These are phyloP conservation scores for Hippolais icterina DNA, from an alignment of 2,113 vertebrate genomes.

Conservation along the genomic window DNA sequence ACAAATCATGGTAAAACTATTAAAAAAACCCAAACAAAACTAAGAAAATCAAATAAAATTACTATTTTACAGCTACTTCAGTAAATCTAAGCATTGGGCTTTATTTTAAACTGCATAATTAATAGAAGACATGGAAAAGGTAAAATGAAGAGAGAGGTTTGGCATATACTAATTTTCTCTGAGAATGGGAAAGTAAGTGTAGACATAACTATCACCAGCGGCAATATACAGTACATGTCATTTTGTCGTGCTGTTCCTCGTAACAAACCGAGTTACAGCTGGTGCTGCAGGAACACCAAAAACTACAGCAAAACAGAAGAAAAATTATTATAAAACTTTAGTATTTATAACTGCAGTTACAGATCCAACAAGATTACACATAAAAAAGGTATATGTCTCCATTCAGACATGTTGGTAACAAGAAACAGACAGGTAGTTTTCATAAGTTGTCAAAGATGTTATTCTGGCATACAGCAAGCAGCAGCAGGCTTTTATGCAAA, in stretches of 20 bases:
- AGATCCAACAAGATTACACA: slow-evolving; percentile 76
- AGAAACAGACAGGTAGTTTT: slow-evolving; percentile 76
- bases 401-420: slow-evolving; percentile 69
- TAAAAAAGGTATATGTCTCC: slow-evolving; percentile 78
- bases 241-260: slow-evolving; percentile 61
- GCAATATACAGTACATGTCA: slow-evolving; percentile 68
- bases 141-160: neutral
- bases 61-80: slow-evolving; percentile 44
- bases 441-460: slow-evolving; percentile 78
- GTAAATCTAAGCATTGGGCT: slow-evolving; percentile 37
- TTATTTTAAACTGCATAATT: slow-evolving; percentile 35
- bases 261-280: slow-evolving; percentile 68
- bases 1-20: neutral
- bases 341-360: slow-evolving; percentile 63
- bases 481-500: slow-evolving; percentile 89
- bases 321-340: slow-evolving; percentile 62
- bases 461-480: slow-evolving; percentile 86
- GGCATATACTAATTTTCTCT: slow-evolving; percentile 44
- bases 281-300: slow-evolving; percentile 64
- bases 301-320: slow-evolving; percentile 70
- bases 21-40: neutral
- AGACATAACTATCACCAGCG: slow-evolving; percentile 44
- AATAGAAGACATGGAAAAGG: slow-evolving; percentile 11
- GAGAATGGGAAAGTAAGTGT: slow-evolving; percentile 21
- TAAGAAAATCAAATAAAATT: slow-evolving; percentile 37